Percentiles rank a stretch among this genome's conserved stretches.
Evolutionary conservation across 2,797 vertebrate species (phyloP).

Genomic region (Rhinichthys osculus): DNA sequence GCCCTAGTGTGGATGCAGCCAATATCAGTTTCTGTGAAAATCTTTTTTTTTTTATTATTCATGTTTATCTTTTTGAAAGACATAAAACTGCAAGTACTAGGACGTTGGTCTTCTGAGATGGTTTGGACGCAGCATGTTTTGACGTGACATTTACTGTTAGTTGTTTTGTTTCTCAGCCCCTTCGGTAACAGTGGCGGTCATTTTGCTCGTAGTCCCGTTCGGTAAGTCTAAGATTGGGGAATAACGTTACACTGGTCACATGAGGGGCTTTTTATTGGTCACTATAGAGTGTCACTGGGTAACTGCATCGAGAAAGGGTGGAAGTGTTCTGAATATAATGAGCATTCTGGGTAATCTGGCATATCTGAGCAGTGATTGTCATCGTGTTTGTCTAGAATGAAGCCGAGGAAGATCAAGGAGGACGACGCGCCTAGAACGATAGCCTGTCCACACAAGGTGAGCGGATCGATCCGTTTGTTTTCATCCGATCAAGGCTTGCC

Average conservation of each 20-base stretch:
- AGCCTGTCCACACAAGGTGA: slow-evolving; percentile 99
- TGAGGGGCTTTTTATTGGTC: background rate
- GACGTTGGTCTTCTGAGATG: background rate
- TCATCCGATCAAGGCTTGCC: background rate
- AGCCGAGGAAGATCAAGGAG: slow-evolving; percentile 99
- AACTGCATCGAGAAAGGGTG: background rate
- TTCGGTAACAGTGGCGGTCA: slow-evolving; percentile 56
- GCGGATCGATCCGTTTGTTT: slow-evolving; percentile 63
- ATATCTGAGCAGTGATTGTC: background rate
- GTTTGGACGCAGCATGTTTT: background rate
- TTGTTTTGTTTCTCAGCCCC: slow-evolving; percentile 57
- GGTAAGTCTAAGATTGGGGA: slow-evolving; percentile 56
- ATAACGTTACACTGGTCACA: slow-evolving; percentile 9
- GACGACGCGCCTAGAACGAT: slow-evolving; percentile 98
- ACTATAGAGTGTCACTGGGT: slow-evolving; percentile 22
- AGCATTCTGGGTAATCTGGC: background rate
- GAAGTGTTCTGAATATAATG: background rate
- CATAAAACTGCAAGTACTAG: no score
- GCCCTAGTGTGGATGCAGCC: no score
- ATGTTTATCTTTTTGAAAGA: background rate
- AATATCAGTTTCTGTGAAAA: background rate
- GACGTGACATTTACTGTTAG: background rate
- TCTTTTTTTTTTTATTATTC: no score
- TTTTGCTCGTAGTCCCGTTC: slow-evolving; percentile 52
- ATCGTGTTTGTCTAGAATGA: slow-evolving; percentile 85